Evolutionary conservation across 2,888 invertebrate species (phyloP).

Genomic region (Temnothorax rugatulus): DNA sequence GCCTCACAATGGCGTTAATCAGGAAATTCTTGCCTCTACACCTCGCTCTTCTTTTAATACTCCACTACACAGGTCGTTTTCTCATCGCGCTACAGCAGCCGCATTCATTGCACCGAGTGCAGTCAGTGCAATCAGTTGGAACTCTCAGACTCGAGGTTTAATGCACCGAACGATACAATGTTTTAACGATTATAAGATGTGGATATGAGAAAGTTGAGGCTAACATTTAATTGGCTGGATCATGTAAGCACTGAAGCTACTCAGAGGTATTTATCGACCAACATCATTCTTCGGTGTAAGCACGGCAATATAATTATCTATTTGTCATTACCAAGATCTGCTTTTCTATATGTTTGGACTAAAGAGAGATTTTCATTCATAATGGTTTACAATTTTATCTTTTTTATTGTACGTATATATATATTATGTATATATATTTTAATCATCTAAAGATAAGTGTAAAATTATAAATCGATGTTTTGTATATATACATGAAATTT

Average conservation of each 20-base stretch:
- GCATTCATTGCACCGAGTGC: slow-evolving; percentile 49
- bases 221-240: background rate
- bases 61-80: slow-evolving; percentile 23
- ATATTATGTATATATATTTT: background rate
- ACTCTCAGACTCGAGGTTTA: slow-evolving; percentile 11
- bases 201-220: slow-evolving; percentile 3
- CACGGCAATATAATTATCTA: background rate
- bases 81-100: slow-evolving; percentile 32
- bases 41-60: slow-evolving; percentile 21
- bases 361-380: background rate
- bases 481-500: background rate
- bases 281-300: background rate
- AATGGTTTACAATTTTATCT: background rate
- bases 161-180: slow-evolving; percentile 1
- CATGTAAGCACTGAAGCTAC: background rate
- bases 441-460: background rate
- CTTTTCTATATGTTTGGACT: background rate
- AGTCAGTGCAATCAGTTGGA: slow-evolving; percentile 48
- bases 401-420: background rate
- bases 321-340: background rate
- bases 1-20: slow-evolving; percentile 72
- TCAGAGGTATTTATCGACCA: background rate
- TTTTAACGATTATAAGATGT: slow-evolving; percentile 17
- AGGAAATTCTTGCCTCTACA: slow-evolving; percentile 45
- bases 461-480: background rate